Percentiles rank a stretch among this genome's conserved stretches.
Evolutionary conservation across 2,113 vertebrate genomes (phyloP).

Genomic region (Sigmodon hispidus): DNA sequence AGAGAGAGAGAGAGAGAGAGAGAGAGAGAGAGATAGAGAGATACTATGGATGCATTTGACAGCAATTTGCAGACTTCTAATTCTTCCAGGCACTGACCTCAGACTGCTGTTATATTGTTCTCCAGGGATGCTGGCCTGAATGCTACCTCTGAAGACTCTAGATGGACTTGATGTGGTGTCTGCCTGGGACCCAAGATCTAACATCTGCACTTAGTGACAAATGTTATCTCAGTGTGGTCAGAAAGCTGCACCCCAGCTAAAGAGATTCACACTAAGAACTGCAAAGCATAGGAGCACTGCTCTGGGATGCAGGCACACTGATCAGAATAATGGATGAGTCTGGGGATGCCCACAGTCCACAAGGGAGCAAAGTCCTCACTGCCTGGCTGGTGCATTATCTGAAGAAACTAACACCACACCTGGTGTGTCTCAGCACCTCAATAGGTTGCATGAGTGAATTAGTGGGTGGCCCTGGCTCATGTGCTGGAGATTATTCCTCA

Average conservation of each 20-base stretch:
- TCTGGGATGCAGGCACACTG: not conserved
- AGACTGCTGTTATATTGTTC: not conserved
- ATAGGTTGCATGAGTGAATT: not conserved
- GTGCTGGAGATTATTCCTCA: not conserved
- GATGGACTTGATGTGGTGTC: not conserved
- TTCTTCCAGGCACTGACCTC: not conserved
- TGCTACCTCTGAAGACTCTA: conserved; percentile 12
- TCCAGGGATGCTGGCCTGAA: conserved; percentile 30
- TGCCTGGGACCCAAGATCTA: conserved; percentile 3
- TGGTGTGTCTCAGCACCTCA: not conserved
- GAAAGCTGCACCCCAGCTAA: not conserved
- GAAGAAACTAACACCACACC: not conserved
- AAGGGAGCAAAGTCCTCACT: not conserved
- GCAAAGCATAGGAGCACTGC: not conserved
- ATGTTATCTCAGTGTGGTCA: not conserved
- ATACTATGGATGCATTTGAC: conserved; percentile 45
- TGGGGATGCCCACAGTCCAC: not conserved
- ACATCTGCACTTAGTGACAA: not conserved
- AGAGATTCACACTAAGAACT: not conserved
- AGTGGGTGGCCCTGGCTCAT: not conserved
- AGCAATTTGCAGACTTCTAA: conserved; percentile 33
- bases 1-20: too few relatives aligned
- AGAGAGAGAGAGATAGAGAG: too few relatives aligned
- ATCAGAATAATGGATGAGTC: not conserved
- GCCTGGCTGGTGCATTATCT: not conserved